These are phyloP conservation scores for Trachelus stipa DNA, from an alignment of 2,888 invertebrate species.

Conservation along the genomic window DNA sequence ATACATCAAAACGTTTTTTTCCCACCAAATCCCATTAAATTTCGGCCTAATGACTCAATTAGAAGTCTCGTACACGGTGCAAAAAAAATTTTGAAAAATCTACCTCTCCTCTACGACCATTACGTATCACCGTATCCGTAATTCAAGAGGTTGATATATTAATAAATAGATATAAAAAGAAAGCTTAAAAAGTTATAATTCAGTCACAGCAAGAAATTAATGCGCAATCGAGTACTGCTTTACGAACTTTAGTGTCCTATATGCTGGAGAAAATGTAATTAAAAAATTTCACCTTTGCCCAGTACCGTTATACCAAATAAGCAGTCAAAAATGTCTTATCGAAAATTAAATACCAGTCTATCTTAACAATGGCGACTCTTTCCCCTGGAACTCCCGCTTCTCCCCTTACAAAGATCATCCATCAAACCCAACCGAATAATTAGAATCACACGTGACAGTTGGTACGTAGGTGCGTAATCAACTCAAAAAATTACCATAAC, in stretches of 20 bases:
- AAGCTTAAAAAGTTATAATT: background rate
- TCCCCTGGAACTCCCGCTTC: background rate
- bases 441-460: background rate
- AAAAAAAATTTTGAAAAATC: background rate
- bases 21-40: background rate
- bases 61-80: rapidly evolving
- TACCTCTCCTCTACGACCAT: background rate
- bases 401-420: background rate
- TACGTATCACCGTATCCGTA: background rate
- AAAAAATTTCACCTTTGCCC: background rate
- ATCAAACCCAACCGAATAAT: background rate
- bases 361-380: background rate
- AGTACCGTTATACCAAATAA: background rate
- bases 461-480: background rate
- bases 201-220: background rate
- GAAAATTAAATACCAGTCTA: background rate
- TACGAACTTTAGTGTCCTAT: background rate
- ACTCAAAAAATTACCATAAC: background rate
- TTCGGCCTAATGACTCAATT: background rate
- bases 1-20: background rate
- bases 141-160: background rate
- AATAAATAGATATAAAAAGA: background rate
- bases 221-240: background rate
- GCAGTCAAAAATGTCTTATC: background rate
- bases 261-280: background rate